Evolutionary conservation across 2,113 vertebrate species (phyloP).

Genomic region (Megaceryle maxima): DNA sequence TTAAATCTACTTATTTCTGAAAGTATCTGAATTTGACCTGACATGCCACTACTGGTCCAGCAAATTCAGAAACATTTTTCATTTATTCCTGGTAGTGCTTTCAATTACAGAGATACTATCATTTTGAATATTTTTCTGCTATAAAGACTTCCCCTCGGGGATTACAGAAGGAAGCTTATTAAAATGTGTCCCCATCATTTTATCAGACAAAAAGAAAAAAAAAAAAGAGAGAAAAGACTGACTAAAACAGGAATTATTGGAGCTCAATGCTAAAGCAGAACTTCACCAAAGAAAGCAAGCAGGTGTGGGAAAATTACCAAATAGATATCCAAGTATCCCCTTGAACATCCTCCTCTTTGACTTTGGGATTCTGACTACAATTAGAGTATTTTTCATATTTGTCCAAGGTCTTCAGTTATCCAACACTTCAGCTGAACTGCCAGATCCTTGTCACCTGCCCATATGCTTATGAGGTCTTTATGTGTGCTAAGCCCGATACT

Average conservation of each 20-base stretch:
- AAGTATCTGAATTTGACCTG: conserved; percentile 30
- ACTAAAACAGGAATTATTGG: background rate
- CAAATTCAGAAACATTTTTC: conserved; percentile 3
- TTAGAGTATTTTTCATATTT: background rate
- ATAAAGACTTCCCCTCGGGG: conserved; percentile 13
- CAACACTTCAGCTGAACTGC: background rate
- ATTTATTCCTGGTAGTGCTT: conserved; percentile 31
- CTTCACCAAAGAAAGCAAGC: background rate
- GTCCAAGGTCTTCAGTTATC: background rate
- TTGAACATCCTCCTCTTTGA: background rate
- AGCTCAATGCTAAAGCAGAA: background rate
- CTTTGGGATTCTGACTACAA: background rate
- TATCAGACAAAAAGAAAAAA: background rate
- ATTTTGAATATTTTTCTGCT: conserved; percentile 44
- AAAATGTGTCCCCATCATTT: background rate
- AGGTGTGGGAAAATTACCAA: background rate
- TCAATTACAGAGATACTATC: conserved; percentile 59
- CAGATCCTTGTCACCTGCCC: background rate
- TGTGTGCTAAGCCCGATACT: background rate
- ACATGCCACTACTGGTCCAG: background rate
- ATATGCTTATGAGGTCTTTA: background rate
- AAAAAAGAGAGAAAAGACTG: background rate
- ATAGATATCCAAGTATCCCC: background rate
- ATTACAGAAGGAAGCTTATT: conserved; percentile 15
- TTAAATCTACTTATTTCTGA: background rate